A percentile compares a stretch with the other conserved stretches of the same genome.
phyloP scores from a whole-genome alignment of 2,113 vertebrate genomes.

The Felis catus region DNA sequence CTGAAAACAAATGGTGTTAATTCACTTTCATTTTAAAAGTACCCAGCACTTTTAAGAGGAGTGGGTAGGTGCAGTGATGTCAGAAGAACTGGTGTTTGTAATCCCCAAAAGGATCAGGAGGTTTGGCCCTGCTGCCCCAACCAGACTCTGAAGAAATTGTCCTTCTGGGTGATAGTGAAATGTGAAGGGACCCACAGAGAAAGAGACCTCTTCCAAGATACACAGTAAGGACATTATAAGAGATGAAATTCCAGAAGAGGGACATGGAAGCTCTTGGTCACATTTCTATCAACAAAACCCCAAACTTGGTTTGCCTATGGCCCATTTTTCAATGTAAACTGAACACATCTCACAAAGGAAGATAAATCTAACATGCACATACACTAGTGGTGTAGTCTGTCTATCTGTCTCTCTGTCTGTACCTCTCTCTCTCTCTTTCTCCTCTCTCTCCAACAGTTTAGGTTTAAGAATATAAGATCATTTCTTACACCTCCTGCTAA shows the following conservation, averaged over 20 bases:
- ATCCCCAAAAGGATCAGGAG: conserved; percentile 18
- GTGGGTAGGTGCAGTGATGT: conserved; percentile 30
- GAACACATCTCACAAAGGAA: not conserved
- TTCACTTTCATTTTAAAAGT: conserved; percentile 74
- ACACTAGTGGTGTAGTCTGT: not conserved
- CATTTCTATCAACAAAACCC: not conserved
- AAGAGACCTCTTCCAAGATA: not conserved
- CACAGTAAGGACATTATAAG: not conserved
- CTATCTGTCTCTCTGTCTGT: too few relatives aligned
- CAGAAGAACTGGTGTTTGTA: conserved; percentile 51
- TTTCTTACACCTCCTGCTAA: not conserved
- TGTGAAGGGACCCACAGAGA: not conserved
- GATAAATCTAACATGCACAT: not conserved
- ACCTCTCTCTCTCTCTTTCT: not conserved
- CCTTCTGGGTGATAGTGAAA: not conserved
- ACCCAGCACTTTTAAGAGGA: conserved; percentile 63
- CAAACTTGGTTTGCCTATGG: not conserved
- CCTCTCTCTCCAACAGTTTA: not conserved
- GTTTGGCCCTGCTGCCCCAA: not conserved
- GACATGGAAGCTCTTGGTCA: not conserved
- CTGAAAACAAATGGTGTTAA: conserved; percentile 66
- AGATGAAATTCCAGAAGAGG: not conserved
- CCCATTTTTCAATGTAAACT: not conserved
- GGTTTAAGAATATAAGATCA: conserved; percentile 21
- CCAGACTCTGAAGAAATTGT: not conserved